Conservation (phyloP, 2,888 invertebrate genomes). For the Caenorhabditis sp. region DNA sequence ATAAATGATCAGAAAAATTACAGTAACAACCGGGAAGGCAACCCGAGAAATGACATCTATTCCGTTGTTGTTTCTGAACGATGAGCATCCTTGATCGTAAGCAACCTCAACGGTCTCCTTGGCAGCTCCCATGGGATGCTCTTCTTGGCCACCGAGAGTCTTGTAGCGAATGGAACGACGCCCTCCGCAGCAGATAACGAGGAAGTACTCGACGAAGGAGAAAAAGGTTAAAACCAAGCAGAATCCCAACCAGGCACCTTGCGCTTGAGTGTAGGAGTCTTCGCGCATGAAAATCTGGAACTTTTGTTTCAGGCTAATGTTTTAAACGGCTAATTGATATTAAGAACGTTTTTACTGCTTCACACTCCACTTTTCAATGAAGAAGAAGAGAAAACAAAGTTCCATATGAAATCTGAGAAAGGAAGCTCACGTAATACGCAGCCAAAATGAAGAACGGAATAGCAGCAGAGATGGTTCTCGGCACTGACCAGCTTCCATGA, state of each 20-base stretch:
- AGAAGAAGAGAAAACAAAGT: too few species aligned
- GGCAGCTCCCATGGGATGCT: constrained; percentile 69
- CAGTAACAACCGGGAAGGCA: constrained; percentile 79
- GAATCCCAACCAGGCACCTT: constrained; percentile 76
- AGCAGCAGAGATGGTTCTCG: constrained; percentile 80
- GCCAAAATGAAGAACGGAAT: constrained; percentile 81
- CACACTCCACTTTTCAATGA: too few species aligned
- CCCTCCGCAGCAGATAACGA: constrained; percentile 80
- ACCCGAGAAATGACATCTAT: constrained; percentile 80
- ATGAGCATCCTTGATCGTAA: constrained; percentile 71
- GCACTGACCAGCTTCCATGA: constrained; percentile 81
- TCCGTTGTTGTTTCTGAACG: constrained; percentile 74
- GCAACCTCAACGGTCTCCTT: constrained; percentile 71
- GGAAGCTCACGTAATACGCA: constrained; percentile 85
- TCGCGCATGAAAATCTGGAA: constrained; percentile 69
- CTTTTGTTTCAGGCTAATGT: too few species aligned
- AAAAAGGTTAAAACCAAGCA: constrained; percentile 80
- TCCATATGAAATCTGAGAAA: too few species aligned
- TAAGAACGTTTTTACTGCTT: too few species aligned
- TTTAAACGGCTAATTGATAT: too few species aligned
- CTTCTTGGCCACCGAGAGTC: constrained; percentile 62
- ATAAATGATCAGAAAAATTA: constrained; percentile 77
- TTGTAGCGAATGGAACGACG: constrained; percentile 74
- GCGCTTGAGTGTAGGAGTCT: constrained; percentile 55
- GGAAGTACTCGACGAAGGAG: constrained; percentile 82